phyloP scores from a whole-genome alignment of 2,888 invertebrate species.

The Meteorus cinctellus region DNA sequence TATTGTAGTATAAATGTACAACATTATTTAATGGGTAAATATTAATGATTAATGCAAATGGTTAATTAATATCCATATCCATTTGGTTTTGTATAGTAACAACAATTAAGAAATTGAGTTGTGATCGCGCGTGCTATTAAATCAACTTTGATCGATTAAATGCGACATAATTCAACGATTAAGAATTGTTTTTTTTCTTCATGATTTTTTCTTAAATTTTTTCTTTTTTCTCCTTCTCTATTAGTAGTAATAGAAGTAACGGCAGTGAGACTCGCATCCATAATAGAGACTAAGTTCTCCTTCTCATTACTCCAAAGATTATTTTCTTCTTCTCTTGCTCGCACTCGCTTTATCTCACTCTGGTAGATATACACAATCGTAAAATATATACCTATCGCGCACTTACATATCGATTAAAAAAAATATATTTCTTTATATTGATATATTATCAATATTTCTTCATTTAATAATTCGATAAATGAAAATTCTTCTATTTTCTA shows the following conservation, averaged over 20 bases:
- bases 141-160: constrained; percentile 61
- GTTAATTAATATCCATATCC: constrained; percentile 41
- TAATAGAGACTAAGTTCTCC: no score
- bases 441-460: not conserved
- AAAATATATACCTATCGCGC: not conserved
- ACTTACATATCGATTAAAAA: not conserved
- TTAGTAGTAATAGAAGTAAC: no score
- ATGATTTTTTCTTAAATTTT: constrained; percentile 15
- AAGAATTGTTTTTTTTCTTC: constrained; percentile 42
- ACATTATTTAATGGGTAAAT: constrained; percentile 20
- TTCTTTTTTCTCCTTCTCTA: not conserved
- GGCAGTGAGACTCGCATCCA: no score
- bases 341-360: constrained; percentile 12
- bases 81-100: constrained; percentile 51
- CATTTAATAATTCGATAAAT: not conserved
- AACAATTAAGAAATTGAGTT: constrained; percentile 60
- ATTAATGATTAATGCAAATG: constrained; percentile 42
- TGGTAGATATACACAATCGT: not conserved
- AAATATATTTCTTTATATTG: not conserved
- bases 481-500: not conserved
- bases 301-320: no score
- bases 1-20: not conserved
- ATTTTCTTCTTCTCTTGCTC: not conserved
- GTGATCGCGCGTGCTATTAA: constrained; percentile 50
- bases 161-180: constrained; percentile 62